A percentile compares a stretch with the other conserved stretches of the same genome.
Conservation (phyloP, 2,113 vertebrate genomes). For the Empidonax traillii region DNA sequence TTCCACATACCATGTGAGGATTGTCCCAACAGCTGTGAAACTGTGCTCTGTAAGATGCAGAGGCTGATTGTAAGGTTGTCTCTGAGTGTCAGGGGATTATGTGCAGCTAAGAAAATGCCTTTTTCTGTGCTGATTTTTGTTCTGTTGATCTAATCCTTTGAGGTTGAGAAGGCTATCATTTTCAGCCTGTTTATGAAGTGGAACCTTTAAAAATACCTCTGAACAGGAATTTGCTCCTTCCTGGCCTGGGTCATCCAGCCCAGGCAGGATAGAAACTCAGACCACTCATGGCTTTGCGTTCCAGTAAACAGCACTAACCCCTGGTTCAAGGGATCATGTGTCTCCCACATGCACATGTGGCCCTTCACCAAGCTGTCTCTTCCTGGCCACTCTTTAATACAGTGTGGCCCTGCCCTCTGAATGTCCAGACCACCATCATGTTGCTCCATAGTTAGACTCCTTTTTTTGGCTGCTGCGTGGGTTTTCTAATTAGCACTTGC, state of each 20-base stretch:
- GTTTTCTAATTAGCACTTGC: constrained; percentile 35
- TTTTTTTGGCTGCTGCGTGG: constrained; percentile 48
- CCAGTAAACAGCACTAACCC: not conserved
- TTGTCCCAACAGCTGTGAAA: not conserved
- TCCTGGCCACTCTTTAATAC: not conserved
- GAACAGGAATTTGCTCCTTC: constrained; percentile 14
- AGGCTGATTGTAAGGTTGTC: not conserved
- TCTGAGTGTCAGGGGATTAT: not conserved
- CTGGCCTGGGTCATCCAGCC: not conserved
- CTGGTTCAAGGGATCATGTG: not conserved
- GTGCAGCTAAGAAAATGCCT: not conserved
- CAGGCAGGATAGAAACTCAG: not conserved
- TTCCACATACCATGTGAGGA: fast-evolving
- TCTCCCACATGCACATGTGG: not conserved
- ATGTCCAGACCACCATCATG: not conserved
- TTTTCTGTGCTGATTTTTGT: not conserved
- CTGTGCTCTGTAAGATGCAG: not conserved
- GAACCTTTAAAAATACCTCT: constrained; percentile 60
- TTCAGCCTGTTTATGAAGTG: constrained; percentile 27
- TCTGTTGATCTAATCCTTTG: constrained; percentile 23
- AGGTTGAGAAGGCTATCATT: not conserved
- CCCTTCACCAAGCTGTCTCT: not conserved
- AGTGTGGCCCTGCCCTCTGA: not conserved
- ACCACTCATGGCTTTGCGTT: not conserved
- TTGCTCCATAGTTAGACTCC: not conserved